These are phyloP conservation scores for Sebastes trivittatus DNA, from an alignment of 2,797 vertebrate species.

Conservation along the genomic window DNA sequence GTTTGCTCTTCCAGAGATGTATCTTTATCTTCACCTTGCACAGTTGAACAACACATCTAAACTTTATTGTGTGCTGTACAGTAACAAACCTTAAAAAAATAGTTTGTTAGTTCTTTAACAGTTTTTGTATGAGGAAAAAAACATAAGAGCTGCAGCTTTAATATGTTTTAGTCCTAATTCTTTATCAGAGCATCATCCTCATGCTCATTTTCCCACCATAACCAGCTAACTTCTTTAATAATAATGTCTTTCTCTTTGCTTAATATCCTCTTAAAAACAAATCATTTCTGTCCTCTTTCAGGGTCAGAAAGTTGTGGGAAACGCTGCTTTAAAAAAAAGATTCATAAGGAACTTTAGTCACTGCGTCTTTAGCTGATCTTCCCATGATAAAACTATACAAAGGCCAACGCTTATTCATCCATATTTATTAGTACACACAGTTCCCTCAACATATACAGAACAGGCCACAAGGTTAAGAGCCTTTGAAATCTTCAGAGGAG, in stretches of 20 bases:
- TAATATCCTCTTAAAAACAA: constrained; percentile 2
- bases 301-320: constrained; percentile 67
- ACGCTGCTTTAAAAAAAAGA: background rate
- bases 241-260: background rate
- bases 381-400: constrained; percentile 43
- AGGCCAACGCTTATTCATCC: constrained; percentile 51
- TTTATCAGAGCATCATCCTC: background rate
- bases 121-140: background rate
- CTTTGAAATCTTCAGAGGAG: constrained; percentile 50
- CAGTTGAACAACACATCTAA: background rate
- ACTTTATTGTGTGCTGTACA: background rate
- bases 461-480: constrained; percentile 30
- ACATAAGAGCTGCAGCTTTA: background rate
- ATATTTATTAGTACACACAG: constrained; percentile 42
- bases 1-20: background rate
- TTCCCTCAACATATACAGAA: constrained; percentile 31
- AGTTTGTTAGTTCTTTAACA: background rate
- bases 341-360: background rate
- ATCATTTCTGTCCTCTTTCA: constrained; percentile 1
- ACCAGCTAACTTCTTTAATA: constrained; percentile 7
- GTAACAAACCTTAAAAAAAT: background rate
- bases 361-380: constrained; percentile 34
- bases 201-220: constrained; percentile 4
- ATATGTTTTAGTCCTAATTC: background rate
- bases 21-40: background rate